A percentile compares a stretch with the other conserved stretches of the same genome.
phyloP scores from a whole-genome alignment of 2,797 vertebrate genomes.

The Clamator glandarius region DNA sequence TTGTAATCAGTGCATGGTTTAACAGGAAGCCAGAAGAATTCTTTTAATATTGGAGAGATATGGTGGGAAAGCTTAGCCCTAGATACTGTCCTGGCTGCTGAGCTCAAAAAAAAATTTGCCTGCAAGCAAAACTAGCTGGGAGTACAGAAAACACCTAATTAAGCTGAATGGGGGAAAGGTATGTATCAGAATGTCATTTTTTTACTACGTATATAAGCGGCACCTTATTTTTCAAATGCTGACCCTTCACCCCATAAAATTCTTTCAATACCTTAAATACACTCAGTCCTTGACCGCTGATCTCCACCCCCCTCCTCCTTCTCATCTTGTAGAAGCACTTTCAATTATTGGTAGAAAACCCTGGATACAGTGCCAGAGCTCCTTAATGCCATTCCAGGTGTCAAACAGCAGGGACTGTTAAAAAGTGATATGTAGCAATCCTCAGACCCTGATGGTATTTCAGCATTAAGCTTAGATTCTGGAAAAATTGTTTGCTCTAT shows the following conservation, averaged over 20 bases:
- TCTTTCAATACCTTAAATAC: not conserved
- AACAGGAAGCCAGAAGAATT: slow-evolving; percentile 59
- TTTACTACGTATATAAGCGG: not conserved
- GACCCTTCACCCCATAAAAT: not conserved
- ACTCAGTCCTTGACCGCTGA: not conserved
- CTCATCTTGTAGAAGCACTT: not conserved
- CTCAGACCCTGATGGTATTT: not conserved
- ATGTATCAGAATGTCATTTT: not conserved
- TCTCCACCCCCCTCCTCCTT: not conserved
- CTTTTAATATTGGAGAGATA: slow-evolving; percentile 63
- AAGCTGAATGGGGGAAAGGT: not conserved
- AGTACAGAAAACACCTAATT: slow-evolving; percentile 13
- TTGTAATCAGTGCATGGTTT: slow-evolving; percentile 60
- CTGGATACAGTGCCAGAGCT: not conserved
- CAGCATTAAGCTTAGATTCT: not conserved
- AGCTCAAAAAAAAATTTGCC: slow-evolving; percentile 55
- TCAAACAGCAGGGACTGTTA: slow-evolving; percentile 3
- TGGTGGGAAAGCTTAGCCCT: slow-evolving; percentile 60
- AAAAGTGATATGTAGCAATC: not conserved
- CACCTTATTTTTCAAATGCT: not conserved
- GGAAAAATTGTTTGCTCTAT: not conserved
- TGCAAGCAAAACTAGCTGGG: slow-evolving; percentile 45
- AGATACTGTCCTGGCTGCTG: slow-evolving; percentile 42
- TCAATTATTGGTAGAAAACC: not conserved
- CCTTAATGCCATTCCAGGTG: slow-evolving; percentile 27